These are phyloP conservation scores for Psittacula echo DNA, from an alignment of 2,797 vertebrate genomes.

Conservation along the genomic window DNA sequence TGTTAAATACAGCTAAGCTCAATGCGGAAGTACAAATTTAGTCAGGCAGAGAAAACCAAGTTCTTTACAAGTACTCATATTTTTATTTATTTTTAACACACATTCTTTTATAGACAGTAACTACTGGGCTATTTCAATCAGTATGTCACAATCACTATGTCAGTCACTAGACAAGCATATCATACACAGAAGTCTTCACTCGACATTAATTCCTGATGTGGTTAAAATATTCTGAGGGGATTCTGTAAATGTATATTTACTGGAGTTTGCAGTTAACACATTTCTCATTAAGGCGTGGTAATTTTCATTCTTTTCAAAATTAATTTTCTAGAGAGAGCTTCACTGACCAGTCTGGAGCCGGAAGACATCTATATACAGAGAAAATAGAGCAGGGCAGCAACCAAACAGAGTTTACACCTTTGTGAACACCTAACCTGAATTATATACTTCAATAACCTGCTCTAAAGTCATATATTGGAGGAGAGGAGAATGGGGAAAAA, in stretches of 20 bases:
- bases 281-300: not conserved
- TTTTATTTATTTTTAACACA: constrained; percentile 54
- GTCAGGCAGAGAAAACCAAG: not conserved
- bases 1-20: not conserved
- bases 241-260: not conserved
- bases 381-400: fast-evolving
- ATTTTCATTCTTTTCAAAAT: not conserved
- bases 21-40: not conserved
- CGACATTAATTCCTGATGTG: not conserved
- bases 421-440: not conserved
- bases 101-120: not conserved
- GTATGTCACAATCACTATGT: not conserved
- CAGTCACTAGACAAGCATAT: constrained; percentile 33
- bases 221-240: not conserved
- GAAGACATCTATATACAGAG: not conserved
- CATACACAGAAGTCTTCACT: not conserved
- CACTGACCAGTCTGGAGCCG: not conserved
- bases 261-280: not conserved
- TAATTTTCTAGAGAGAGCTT: not conserved
- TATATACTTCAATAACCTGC: not conserved
- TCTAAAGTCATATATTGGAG: not conserved
- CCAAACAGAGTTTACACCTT: not conserved
- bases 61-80: not conserved
- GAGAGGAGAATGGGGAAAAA: not conserved
- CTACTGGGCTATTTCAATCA: not conserved